Percentiles rank a stretch among this genome's conserved stretches.
These are phyloP conservation scores for Pterocles orientalis DNA, from an alignment of 2,113 vertebrate genomes.

Conservation along the genomic window DNA sequence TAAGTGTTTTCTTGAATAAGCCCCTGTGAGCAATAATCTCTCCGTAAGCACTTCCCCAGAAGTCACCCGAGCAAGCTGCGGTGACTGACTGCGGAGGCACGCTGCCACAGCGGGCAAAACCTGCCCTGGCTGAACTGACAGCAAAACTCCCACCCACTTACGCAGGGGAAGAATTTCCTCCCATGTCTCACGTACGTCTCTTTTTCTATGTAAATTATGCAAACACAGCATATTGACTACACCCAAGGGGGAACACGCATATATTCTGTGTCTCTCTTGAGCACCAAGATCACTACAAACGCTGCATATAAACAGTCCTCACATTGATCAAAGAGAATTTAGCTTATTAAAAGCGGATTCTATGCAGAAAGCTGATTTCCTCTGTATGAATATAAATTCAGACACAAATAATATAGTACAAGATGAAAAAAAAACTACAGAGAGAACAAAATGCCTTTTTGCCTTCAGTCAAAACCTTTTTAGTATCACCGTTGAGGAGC, in stretches of 20 bases:
- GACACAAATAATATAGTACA: not conserved
- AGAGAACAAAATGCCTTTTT: constrained; percentile 49
- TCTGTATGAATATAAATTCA: not conserved
- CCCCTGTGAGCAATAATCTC: not conserved
- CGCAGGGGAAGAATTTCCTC: not conserved
- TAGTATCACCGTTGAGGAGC: not conserved
- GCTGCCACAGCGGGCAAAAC: not conserved
- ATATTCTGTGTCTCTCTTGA: not conserved
- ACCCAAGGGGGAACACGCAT: not conserved
- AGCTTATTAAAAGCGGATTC: constrained; percentile 14
- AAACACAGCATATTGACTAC: not conserved
- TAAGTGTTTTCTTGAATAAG: not conserved
- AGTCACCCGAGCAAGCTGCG: not conserved
- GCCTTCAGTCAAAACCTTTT: constrained; percentile 22
- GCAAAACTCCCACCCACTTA: not conserved
- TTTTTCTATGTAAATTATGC: not conserved
- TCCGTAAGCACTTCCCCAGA: not conserved
- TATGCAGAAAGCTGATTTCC: not conserved
- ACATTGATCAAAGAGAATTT: constrained; percentile 44
- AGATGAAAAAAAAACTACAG: not conserved
- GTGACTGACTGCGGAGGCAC: not conserved
- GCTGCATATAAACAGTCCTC: not conserved
- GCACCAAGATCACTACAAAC: not conserved
- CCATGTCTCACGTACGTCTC: not conserved
- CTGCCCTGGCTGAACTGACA: not conserved